Conservation (phyloP, 2,888 invertebrate genomes). For the Heliconius ethilla region DNA sequence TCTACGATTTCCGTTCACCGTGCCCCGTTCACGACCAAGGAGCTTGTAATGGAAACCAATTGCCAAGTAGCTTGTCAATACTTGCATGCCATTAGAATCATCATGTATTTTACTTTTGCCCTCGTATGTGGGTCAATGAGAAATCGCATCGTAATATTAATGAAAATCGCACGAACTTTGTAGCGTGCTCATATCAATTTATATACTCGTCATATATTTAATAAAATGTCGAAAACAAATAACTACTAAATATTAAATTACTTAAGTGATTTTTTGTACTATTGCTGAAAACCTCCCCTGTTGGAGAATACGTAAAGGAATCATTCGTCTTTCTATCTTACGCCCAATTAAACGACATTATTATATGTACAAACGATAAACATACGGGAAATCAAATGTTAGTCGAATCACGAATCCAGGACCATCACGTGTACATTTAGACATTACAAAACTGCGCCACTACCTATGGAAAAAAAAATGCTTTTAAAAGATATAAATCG, state of each 20-base stretch:
- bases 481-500: neutral
- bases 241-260: neutral
- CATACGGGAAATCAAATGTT: neutral
- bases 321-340: neutral
- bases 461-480: neutral
- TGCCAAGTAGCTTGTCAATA: neutral
- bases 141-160: slow-evolving; percentile 10
- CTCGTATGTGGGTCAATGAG: neutral
- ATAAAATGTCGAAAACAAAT: neutral
- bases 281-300: neutral
- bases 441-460: neutral
- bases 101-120: neutral
- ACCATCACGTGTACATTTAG: neutral
- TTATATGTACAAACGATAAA: neutral
- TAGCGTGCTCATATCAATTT: neutral
- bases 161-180: neutral
- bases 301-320: neutral
- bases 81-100: neutral
- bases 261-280: neutral
- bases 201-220: neutral
- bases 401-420: neutral
- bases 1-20: neutral
- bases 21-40: neutral
- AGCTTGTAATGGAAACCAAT: neutral
- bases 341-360: neutral